Base-by-base conservation (phyloP, 2,888 invertebrate genomes). In the Caenorhabditis angaria region DNA sequence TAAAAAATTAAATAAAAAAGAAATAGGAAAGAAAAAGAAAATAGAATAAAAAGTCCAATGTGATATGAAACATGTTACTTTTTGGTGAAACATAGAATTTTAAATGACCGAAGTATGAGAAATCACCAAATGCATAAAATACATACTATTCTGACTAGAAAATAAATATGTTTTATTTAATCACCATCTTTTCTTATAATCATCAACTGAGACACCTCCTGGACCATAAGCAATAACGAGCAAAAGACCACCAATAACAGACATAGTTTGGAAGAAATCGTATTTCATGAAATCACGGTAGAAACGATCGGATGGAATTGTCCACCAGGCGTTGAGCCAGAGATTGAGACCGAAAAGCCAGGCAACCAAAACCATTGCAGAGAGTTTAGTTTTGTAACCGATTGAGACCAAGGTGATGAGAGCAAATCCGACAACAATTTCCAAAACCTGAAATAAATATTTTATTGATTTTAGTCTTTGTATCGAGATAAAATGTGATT, bases 201-300 rank as follows among this genome's bases (percentile, higher is more conserved):
- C 97, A 89, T 99, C 99, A 94, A 99, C 96, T 76, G 97, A 97
- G 50, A 97, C 96, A 65, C 95, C 96, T 70, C 99, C 99, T 48
- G 99, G 99, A 41, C 99, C 99, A 77, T 97, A 91, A 76, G 94
- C 94, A 14, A 99, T 97, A 82, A 99, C 96, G 93, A 99, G 94
- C 66, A 99, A 90, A 27, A 99, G 92, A 54, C 86, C 99, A 77
- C 99, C 99, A 87, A 99, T 93, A 76, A 99, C 99, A 53, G 97
- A 97, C 87, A 97, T 90, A 51, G 99, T 99, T 94, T 85, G 92
- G 70, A 93, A 93, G 91, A 99, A 99, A 90, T 99, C 99, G 88
- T 99, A 99, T 91, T 99, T 99, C 82, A 99, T 92, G 91, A 99
- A 99, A 90, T 99, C 99, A 88, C 99, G 91, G 83, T 97, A 92